These are phyloP conservation scores for Anomalospiza imberbis DNA, from an alignment of 2,797 vertebrate species.

Conservation along the genomic window DNA sequence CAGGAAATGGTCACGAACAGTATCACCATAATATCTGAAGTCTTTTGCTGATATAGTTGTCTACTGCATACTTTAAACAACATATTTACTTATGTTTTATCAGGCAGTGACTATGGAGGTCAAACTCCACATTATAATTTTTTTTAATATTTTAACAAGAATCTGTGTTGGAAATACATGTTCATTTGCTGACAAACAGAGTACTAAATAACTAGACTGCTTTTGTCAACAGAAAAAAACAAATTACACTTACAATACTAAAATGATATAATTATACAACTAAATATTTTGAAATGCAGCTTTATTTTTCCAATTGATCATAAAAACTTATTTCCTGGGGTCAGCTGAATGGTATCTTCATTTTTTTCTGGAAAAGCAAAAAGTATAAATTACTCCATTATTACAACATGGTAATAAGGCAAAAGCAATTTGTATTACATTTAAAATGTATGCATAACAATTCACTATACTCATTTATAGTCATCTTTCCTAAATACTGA, in stretches of 20 bases:
- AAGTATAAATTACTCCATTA: not conserved
- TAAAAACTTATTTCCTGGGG: conserved; percentile 57
- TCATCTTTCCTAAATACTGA: not conserved
- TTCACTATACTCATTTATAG: not conserved
- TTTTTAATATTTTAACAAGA: conserved; percentile 25
- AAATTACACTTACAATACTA: not conserved
- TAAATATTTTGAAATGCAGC: conserved; percentile 23
- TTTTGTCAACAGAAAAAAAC: not conserved
- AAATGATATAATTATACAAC: conserved; percentile 2
- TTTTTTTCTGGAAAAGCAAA: not conserved
- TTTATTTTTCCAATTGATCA: conserved; percentile 41
- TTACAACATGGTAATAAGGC: not conserved
- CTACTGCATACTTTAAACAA: conserved; percentile 18
- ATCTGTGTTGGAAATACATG: not conserved
- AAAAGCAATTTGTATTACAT: not conserved
- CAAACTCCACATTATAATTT: not conserved
- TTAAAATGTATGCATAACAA: not conserved
- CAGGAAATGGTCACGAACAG: not conserved
- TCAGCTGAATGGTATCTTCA: not conserved
- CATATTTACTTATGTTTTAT: conserved; percentile 34
- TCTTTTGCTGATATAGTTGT: conserved; percentile 30
- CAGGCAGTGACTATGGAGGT: conserved; percentile 32
- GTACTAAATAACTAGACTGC: not conserved
- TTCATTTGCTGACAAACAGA: conserved; percentile 9
- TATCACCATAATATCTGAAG: not conserved